Evolutionary conservation across 2,888 invertebrate species (phyloP).

Genomic region (Autographa gamma): DNA sequence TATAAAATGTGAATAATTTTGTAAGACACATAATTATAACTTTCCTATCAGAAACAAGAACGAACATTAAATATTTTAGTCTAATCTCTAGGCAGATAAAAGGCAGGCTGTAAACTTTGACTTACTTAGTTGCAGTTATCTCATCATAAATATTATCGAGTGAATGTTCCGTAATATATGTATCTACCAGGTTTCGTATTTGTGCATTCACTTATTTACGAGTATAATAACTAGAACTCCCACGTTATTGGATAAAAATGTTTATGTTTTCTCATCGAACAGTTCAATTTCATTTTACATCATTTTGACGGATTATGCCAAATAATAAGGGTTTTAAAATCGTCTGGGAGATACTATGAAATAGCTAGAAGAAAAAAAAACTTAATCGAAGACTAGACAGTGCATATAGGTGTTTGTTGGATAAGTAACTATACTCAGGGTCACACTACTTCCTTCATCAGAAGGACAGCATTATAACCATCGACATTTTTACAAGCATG

Average conservation of each 20-base stretch:
- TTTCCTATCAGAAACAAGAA: conserved; percentile 7
- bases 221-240: conserved; percentile 5
- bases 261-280: neutral
- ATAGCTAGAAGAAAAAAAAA: no score
- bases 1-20: no score
- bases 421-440: neutral
- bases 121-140: conserved; percentile 21
- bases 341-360: no score
- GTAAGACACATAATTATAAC: neutral
- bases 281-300: neutral
- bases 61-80: conserved; percentile 14
- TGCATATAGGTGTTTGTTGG: neutral
- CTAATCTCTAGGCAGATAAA: conserved; percentile 15
- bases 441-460: neutral
- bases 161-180: conserved; percentile 14
- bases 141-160: conserved; percentile 15
- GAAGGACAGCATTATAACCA: neutral
- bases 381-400: no score
- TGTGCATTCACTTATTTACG: neutral
- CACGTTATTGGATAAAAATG: conserved; percentile 3
- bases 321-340: no score
- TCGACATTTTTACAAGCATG: conserved; percentile 10
- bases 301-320: neutral
- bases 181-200: conserved; percentile 7
- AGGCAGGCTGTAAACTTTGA: conserved; percentile 15